These are phyloP conservation scores for Pampusana beccarii DNA, from an alignment of 2,113 vertebrate genomes.

Conservation along the genomic window DNA sequence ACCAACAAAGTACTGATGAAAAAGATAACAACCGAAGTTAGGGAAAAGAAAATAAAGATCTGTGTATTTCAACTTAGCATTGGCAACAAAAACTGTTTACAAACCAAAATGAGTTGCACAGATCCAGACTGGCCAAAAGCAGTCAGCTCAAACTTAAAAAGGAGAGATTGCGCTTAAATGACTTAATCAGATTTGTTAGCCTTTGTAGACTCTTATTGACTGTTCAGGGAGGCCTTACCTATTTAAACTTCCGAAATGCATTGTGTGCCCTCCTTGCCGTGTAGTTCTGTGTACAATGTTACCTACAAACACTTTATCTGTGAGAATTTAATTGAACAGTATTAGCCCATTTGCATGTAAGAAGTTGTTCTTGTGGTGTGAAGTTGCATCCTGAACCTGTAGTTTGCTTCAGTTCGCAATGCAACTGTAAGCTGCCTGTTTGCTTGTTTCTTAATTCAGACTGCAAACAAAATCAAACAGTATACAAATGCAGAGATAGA, in stretches of 20 bases:
- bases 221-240: background rate
- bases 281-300: background rate
- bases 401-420: background rate
- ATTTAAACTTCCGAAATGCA: background rate
- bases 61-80: background rate
- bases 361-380: background rate
- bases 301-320: background rate
- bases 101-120: background rate
- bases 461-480: background rate
- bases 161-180: background rate
- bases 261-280: background rate
- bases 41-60: background rate
- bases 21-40: background rate
- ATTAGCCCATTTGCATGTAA: rapidly evolving
- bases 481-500: background rate
- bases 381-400: background rate
- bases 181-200: constrained; percentile 42
- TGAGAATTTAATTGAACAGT: background rate
- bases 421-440: background rate
- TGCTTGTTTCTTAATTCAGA: background rate
- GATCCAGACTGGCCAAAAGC: background rate
- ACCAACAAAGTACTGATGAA: background rate
- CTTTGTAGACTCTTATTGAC: background rate
- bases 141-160: background rate
- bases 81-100: background rate